Conservation (phyloP, 2,113 vertebrate genomes). For the Aleadryas rufinucha region DNA sequence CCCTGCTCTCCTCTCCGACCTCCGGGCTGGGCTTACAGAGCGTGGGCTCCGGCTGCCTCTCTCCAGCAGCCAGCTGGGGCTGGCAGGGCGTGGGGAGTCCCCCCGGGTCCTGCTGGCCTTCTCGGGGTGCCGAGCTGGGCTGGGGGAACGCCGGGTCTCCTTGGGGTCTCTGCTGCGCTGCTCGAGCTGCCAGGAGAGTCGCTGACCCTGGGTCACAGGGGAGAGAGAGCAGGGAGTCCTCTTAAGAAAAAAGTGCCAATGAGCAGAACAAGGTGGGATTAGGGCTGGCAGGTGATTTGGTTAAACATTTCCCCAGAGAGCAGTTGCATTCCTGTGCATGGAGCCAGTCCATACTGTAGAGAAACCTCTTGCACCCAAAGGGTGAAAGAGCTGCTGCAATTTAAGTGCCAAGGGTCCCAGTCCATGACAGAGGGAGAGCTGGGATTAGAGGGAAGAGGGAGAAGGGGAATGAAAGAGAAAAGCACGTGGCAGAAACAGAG, state of each 20-base stretch:
- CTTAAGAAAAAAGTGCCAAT: background rate
- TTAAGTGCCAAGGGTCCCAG: background rate
- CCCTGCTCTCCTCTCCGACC: background rate
- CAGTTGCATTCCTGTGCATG: background rate
- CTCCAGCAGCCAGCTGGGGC: background rate
- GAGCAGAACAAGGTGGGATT: background rate
- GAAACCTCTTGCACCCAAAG: background rate
- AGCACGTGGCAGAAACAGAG: background rate
- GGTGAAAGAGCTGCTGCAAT: background rate
- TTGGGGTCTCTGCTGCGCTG: background rate
- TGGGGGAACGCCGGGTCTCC: conserved; percentile 13
- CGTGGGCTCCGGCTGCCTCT: background rate
- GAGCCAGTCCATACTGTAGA: background rate
- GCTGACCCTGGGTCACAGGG: conserved; percentile 38
- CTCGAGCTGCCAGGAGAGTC: conserved; percentile 5
- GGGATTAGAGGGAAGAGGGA: background rate
- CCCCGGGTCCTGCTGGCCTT: background rate
- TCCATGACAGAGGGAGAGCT: background rate
- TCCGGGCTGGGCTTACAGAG: background rate
- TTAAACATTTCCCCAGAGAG: background rate
- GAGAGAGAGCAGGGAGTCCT: background rate
- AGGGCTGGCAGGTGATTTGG: background rate
- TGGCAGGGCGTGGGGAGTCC: background rate
- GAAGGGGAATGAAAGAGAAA: background rate
- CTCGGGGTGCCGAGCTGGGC: background rate